Evolutionary conservation across 2,888 invertebrate species (phyloP).

Genomic region (Euphydryas editha): DNA sequence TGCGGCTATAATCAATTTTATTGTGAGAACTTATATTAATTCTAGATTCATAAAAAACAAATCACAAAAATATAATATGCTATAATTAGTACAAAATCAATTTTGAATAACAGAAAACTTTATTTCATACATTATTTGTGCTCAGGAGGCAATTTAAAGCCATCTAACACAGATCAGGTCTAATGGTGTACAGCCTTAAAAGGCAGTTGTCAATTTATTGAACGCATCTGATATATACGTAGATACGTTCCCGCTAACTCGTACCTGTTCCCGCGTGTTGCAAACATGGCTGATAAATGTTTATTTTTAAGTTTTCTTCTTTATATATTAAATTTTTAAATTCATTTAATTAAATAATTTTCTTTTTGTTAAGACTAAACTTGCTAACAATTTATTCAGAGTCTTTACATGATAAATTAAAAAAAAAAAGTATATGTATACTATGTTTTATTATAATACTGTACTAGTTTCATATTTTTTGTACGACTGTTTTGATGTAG

Average conservation of each 20-base stretch:
- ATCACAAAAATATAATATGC: not conserved
- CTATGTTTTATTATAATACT: too few relatives aligned
- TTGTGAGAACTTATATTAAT: too few relatives aligned
- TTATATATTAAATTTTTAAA: not conserved
- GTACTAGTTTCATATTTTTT: too few relatives aligned
- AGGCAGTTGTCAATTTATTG: conserved; percentile 79
- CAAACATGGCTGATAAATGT: conserved; percentile 33
- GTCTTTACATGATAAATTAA: too few relatives aligned
- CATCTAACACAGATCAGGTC: conserved; percentile 30
- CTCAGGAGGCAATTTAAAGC: conserved; percentile 13
- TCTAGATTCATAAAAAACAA: too few relatives aligned
- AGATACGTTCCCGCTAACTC: conserved; percentile 21
- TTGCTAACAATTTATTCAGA: too few relatives aligned
- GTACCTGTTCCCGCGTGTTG: conserved; percentile 2
- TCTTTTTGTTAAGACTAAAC: too few relatives aligned
- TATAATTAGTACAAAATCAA: not conserved
- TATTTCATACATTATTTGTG: conserved; percentile 13
- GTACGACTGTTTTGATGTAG: too few relatives aligned
- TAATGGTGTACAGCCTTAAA: conserved; percentile 58
- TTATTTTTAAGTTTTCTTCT: not conserved
- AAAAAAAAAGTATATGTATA: too few relatives aligned
- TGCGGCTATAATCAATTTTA: too few relatives aligned
- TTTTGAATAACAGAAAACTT: not conserved
- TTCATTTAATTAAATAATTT: too few relatives aligned
- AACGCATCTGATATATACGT: conserved; percentile 51